Evolutionary conservation across 2,797 vertebrate genomes (phyloP).

Genomic region (Poeciliopsis turneri): DNA sequence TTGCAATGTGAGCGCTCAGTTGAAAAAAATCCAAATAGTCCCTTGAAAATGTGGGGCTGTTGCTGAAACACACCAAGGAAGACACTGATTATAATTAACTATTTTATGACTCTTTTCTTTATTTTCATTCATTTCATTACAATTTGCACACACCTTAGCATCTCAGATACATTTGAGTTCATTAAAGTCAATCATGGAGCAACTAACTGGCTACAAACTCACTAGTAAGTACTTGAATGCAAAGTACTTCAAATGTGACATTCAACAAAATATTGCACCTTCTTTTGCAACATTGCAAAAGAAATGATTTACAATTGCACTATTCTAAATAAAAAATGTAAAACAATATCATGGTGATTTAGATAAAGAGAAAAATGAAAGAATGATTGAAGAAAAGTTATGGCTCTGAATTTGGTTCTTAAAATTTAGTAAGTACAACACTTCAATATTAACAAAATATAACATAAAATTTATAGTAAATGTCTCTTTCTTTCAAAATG

Average conservation of each 20-base stretch:
- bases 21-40: background rate
- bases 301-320: background rate
- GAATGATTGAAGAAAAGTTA: background rate
- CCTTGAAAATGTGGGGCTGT: background rate
- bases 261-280: background rate
- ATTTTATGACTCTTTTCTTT: background rate
- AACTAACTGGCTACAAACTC: background rate
- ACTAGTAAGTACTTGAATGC: background rate
- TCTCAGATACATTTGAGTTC: background rate
- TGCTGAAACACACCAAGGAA: background rate
- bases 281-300: background rate
- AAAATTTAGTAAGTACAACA: background rate
- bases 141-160: background rate
- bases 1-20: background rate
- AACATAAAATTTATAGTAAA: background rate
- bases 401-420: background rate
- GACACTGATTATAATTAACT: background rate
- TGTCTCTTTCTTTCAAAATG: background rate
- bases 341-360: background rate
- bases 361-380: background rate
- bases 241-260: background rate
- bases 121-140: background rate
- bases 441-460: background rate
- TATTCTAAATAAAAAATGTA: background rate
- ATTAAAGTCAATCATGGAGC: background rate